Percentiles rank a stretch among this genome's conserved stretches.
Evolutionary conservation across 2,113 vertebrate species (phyloP).

Genomic region (Psettodes erumei): DNA sequence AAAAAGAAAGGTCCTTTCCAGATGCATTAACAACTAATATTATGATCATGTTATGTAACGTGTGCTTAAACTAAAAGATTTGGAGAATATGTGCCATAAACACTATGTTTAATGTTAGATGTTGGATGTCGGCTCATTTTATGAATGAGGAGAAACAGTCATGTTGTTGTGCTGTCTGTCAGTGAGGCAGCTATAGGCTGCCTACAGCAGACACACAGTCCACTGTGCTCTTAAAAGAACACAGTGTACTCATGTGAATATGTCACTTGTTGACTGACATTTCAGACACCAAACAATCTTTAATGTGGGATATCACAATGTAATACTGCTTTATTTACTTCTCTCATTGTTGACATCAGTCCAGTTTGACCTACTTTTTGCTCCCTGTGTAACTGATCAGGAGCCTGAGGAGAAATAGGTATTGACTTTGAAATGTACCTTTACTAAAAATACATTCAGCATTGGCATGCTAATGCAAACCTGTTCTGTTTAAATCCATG

Average conservation of each 20-base stretch:
- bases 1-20: no score
- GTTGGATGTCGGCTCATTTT: not conserved
- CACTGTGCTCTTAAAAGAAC: conserved; percentile 62
- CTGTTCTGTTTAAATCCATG: not conserved
- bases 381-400: conserved; percentile 24
- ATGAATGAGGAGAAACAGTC: not conserved
- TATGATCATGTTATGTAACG: no score
- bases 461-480: not conserved
- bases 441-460: not conserved
- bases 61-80: not conserved
- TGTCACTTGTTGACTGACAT: not conserved
- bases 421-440: not conserved
- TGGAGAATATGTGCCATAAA: not conserved
- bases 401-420: not conserved
- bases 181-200: conserved; percentile 13
- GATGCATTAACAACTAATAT: no score
- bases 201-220: conserved; percentile 41
- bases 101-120: no score
- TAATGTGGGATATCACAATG: not conserved
- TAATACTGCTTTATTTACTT: not conserved
- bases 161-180: not conserved
- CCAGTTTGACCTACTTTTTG: conserved; percentile 46
- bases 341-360: not conserved
- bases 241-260: conserved; percentile 68
- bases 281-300: not conserved